Percentiles rank a stretch among this genome's conserved stretches.
Conservation (phyloP, 2,888 invertebrate species). For the Geophilus truncorum region DNA sequence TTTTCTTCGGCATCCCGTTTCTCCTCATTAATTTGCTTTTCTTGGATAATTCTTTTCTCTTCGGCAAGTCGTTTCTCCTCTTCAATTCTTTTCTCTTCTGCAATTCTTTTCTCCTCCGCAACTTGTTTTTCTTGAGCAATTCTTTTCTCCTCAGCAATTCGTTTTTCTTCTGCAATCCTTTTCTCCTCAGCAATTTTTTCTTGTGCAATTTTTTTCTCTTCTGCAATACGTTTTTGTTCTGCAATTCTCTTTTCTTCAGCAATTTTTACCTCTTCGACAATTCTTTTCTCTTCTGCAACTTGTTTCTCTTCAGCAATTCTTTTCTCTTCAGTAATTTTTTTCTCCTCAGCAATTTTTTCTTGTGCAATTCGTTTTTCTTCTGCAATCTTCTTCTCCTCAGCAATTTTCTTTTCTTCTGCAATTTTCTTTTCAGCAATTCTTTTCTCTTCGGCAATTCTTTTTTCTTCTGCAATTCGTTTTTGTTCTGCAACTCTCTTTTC, state of each 20-base stretch:
- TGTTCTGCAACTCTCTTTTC: not conserved
- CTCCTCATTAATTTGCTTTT: not conserved
- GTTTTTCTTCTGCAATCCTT: no score
- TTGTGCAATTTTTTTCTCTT: not conserved
- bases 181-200: not conserved
- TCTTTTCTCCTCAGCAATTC: not conserved
- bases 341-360: no score
- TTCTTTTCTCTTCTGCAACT: not conserved
- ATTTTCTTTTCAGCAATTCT: not conserved
- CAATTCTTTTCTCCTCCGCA: not conserved
- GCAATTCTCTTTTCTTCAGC: not conserved
- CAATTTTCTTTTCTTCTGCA: not conserved
- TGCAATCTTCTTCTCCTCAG: no score
- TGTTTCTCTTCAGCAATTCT: not conserved
- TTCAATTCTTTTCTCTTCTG: not conserved
- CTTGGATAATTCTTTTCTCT: not conserved
- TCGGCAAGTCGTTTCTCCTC: not conserved
- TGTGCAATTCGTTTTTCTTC: no score
- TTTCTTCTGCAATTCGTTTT: not conserved
- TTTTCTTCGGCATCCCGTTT: not conserved
- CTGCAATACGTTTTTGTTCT: not conserved
- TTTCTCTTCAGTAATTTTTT: not conserved
- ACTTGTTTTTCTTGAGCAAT: not conserved
- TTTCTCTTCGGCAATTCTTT: not conserved
- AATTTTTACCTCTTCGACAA: not conserved